Evolutionary conservation across 2,888 invertebrate species (phyloP).

Genomic region (Junonia oenone): DNA sequence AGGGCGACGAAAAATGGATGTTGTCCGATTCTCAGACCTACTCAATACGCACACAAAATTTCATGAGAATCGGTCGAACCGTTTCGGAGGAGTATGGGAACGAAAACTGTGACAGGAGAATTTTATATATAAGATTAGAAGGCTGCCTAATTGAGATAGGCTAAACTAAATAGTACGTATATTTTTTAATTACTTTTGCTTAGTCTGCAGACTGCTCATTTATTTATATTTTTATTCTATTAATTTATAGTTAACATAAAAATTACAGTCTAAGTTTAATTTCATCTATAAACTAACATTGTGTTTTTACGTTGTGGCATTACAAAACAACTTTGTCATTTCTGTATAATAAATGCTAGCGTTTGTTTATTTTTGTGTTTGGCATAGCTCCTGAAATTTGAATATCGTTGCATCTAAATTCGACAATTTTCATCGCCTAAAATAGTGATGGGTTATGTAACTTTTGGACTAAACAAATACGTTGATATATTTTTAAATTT

Average conservation of each 20-base stretch:
- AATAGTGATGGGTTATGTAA: not conserved
- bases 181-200: no score
- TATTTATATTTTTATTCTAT: not conserved
- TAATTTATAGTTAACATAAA: not conserved
- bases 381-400: not conserved
- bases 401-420: not conserved
- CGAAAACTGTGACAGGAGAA: no score
- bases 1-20: no score
- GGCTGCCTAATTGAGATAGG: no score
- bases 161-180: no score
- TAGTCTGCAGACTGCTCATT: no score
- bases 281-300: not conserved
- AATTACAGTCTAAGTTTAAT: not conserved
- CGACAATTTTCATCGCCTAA: not conserved
- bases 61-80: no score
- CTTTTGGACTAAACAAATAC: not conserved
- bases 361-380: not conserved
- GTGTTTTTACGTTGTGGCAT: not conserved
- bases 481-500: no score
- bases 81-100: no score
- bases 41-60: no score
- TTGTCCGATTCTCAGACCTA: no score
- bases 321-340: not conserved
- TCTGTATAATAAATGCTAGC: not conserved
- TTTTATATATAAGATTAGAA: no score